A percentile compares a stretch with the other conserved stretches of the same genome.
These are phyloP conservation scores for Brotula barbata DNA, from an alignment of 2,797 vertebrate genomes.

Conservation along the genomic window DNA sequence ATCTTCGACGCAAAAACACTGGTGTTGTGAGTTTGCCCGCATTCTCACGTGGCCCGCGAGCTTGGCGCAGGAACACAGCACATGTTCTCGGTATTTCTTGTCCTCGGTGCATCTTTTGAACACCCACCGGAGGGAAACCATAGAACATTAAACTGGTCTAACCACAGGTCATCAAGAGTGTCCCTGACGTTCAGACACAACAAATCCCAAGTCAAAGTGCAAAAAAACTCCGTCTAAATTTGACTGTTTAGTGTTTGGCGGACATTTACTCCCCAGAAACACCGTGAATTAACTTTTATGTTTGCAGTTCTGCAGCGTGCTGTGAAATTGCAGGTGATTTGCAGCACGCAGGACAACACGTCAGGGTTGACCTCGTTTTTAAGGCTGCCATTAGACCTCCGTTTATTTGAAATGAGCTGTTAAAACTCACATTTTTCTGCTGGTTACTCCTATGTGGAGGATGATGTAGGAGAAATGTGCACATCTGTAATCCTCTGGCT, in stretches of 20 bases:
- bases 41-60: conserved; percentile 30
- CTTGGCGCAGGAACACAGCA: conserved; percentile 30
- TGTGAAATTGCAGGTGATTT: conserved; percentile 54
- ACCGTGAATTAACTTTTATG: conserved; percentile 13
- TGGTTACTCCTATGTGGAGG: conserved; percentile 29
- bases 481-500: conserved; percentile 15
- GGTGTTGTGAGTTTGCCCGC: conserved; percentile 34
- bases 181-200: conserved; percentile 60
- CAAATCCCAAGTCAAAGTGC: conserved; percentile 40
- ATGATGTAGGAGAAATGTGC: conserved; percentile 22
- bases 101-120: conserved; percentile 44
- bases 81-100: conserved; percentile 40
- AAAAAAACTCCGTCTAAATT: conserved; percentile 37
- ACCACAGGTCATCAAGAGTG: conserved; percentile 46
- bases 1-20: conserved; percentile 41
- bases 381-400: conserved; percentile 52
- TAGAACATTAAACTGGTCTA: conserved; percentile 45
- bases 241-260: conserved; percentile 19
- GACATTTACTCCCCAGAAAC: conserved; percentile 44
- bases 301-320: conserved; percentile 32
- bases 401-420: conserved; percentile 67
- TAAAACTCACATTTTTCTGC: conserved; percentile 34
- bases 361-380: conserved; percentile 31
- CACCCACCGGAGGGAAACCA: conserved; percentile 40
- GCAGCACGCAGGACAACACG: conserved; percentile 39